Conservation (phyloP, 2,113 vertebrate genomes). For the Caretta caretta region DNA sequence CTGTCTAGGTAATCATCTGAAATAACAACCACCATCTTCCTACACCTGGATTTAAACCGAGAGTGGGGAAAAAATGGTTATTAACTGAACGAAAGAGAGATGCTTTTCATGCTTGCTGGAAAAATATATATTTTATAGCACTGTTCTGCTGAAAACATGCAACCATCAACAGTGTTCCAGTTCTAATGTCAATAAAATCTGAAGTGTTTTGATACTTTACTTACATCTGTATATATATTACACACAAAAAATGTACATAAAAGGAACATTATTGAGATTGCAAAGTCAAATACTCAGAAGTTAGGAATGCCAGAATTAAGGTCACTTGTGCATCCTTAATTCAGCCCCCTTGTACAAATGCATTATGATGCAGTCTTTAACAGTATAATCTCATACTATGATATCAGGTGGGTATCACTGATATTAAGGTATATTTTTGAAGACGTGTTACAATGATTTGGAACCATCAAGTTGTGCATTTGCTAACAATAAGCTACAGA, state of each 20-base stretch:
- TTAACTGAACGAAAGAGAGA: background rate
- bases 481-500: background rate
- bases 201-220: background rate
- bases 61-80: background rate
- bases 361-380: background rate
- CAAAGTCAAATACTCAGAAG: background rate
- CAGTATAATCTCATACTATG: background rate
- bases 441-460: background rate
- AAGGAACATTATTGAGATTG: background rate
- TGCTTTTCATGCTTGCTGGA: background rate
- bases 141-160: background rate
- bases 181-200: background rate
- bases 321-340: background rate
- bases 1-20: constrained; percentile 97
- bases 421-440: background rate
- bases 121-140: background rate
- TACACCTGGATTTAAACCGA: constrained; percentile 82
- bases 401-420: background rate
- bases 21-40: constrained; percentile 94
- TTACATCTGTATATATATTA: background rate
- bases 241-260: background rate
- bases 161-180: background rate
- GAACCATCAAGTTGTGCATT: background rate
- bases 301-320: background rate
- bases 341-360: background rate